These are phyloP conservation scores for Aromia moschata DNA, from an alignment of 2,888 invertebrate species.

Conservation along the genomic window DNA sequence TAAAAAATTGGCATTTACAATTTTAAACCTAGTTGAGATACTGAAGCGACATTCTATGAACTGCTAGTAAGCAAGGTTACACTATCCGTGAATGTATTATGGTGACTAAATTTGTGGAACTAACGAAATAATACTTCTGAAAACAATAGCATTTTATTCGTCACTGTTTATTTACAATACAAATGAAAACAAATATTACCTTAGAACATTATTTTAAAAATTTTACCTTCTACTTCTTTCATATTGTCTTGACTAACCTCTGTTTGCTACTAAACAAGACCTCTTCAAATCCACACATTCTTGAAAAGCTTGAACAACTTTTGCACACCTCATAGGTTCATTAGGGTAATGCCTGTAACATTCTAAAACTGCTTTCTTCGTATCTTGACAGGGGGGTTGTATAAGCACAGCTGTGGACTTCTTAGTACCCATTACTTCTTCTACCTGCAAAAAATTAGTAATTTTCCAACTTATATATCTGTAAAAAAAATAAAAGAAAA, in stretches of 20 bases:
- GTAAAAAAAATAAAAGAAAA: too few relatives aligned
- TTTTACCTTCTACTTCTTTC: conserved; percentile 9
- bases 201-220: conserved; percentile 2
- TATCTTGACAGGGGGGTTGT: conserved; percentile 66
- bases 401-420: conserved; percentile 31
- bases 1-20: too few relatives aligned
- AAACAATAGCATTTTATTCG: too few relatives aligned
- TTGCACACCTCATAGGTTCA: conserved; percentile 69
- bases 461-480: too few relatives aligned
- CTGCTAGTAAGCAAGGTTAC: too few relatives aligned
- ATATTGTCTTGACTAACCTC: conserved; percentile 30
- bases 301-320: conserved; percentile 69
- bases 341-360: conserved; percentile 70
- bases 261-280: conserved; percentile 51
- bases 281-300: conserved; percentile 70
- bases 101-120: too few relatives aligned
- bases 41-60: too few relatives aligned
- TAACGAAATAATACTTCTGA: too few relatives aligned
- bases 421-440: conserved; percentile 47
- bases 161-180: too few relatives aligned
- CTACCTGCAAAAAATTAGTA: conserved; percentile 46
- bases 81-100: too few relatives aligned
- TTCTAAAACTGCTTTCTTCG: conserved; percentile 67
- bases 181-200: too few relatives aligned
- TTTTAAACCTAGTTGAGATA: too few relatives aligned